Evolutionary conservation across 2,888 invertebrate genomes (phyloP), one percentile per base, ranked within the genome.

Genomic region (Euzetes globulus): DNA sequence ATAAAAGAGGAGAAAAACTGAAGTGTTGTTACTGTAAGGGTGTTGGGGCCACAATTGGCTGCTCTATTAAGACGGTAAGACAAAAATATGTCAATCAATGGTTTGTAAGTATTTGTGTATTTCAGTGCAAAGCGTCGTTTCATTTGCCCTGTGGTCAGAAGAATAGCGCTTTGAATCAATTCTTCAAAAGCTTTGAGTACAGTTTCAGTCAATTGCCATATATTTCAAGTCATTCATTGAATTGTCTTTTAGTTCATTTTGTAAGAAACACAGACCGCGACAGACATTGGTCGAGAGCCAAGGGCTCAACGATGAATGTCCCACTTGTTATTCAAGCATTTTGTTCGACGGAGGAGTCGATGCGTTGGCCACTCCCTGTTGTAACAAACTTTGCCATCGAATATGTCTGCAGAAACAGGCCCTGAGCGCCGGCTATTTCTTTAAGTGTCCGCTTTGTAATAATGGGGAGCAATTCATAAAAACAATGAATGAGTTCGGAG

Each of bases 401-500:
- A 80, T 79, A 19, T 92, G 92, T 82, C 80, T 74, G 29, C 84
- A 90, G 88, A 85, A 85, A 73, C 87, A 90, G 83, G 90, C 92
- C 0, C 81, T 87, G 7, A 89, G 87, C 78, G 88, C 91, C 0
- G 93, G 92, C 0, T 90, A 92, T 79, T 91, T 90, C 81, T 87
- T 92, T 78, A 92, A 91, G 80, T 93, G 93, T 81, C 92, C 93
- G 0, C 83, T 91, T 0, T 93, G 85, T 78, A 92, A 91, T 79
- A 88, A 91, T 80, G 87, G 86, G 71, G 85, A 87, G 0, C 81
- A 82, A 1, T 91, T 91, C 82, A 85, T 87, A 74, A 80, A 84
- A 0, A 86, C 87, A 0, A 88, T 89, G 81, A 81, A 88, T 22
- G 81, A 84, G 0, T 87, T 86, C 81, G 92, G 93, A 1, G 89